Evolutionary conservation across 2,113 vertebrate species (phyloP).

Genomic region (Phalacrocorax aristotelis): DNA sequence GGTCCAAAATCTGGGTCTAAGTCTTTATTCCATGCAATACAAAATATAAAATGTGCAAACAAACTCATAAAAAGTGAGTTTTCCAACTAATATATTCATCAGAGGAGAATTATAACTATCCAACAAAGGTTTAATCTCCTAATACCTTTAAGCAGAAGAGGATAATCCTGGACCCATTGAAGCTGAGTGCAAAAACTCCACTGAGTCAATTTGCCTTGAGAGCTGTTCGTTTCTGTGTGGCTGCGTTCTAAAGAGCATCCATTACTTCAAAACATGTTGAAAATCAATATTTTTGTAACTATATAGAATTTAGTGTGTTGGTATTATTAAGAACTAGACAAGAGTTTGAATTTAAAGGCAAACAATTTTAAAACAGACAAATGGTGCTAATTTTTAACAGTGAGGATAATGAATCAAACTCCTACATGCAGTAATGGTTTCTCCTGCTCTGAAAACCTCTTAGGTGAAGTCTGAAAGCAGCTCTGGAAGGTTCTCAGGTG

Average conservation of each 20-base stretch:
- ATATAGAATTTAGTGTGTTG: not conserved
- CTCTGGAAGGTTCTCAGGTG: not conserved
- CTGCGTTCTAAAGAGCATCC: not conserved
- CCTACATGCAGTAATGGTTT: not conserved
- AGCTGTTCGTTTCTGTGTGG: not conserved
- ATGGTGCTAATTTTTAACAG: conserved; percentile 2
- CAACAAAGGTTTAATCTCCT: not conserved
- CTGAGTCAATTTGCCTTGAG: not conserved
- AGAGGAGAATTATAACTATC: not conserved
- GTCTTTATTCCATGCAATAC: not conserved
- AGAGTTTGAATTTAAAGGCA: not conserved
- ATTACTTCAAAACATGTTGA: conserved; percentile 9
- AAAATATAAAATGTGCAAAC: not conserved
- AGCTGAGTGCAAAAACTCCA: not conserved
- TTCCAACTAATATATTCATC: not conserved
- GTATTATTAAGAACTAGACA: conserved; percentile 9
- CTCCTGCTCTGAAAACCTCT: not conserved
- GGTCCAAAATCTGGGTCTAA: not conserved
- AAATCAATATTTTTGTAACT: conserved; percentile 45
- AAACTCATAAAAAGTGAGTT: not conserved
- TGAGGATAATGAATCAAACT: not conserved
- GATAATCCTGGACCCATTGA: not conserved
- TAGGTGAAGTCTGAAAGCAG: not conserved
- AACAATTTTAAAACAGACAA: conserved; percentile 23
- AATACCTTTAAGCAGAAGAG: not conserved